Evolutionary conservation across 2,888 invertebrate genomes (phyloP).

Genomic region (Iselma pallidipennis): DNA sequence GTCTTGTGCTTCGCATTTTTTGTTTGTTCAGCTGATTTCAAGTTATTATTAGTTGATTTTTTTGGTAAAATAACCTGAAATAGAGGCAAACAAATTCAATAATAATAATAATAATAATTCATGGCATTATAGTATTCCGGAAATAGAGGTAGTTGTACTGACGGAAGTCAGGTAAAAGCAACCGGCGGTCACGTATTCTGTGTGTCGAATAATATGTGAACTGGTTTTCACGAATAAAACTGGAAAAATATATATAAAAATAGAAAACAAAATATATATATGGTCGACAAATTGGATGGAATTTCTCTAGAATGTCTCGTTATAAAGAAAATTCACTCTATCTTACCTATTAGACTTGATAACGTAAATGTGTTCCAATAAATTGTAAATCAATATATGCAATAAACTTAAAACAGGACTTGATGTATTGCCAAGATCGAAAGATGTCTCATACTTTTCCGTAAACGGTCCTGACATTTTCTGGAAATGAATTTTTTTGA

Average conservation of each 20-base stretch:
- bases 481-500: too few relatives aligned
- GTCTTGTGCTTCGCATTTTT: background rate
- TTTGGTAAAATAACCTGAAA: background rate
- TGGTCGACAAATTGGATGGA: background rate
- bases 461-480: too few relatives aligned
- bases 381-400: too few relatives aligned
- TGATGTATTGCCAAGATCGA: too few relatives aligned
- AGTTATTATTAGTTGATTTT: background rate
- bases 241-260: background rate
- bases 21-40: background rate
- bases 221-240: background rate
- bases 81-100: background rate
- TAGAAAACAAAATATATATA: background rate
- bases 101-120: conserved; percentile 1
- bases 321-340: too few relatives aligned
- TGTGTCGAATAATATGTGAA: background rate
- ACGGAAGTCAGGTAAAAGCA: conserved; percentile 4
- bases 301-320: too few relatives aligned
- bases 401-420: too few relatives aligned
- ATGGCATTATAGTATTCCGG: background rate
- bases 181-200: background rate
- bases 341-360: too few relatives aligned
- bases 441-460: too few relatives aligned
- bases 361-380: too few relatives aligned
- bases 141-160: background rate